Evolutionary conservation across 64 coral and sea anemone species (phyloP).

Genomic region (Porites australiensis): DNA sequence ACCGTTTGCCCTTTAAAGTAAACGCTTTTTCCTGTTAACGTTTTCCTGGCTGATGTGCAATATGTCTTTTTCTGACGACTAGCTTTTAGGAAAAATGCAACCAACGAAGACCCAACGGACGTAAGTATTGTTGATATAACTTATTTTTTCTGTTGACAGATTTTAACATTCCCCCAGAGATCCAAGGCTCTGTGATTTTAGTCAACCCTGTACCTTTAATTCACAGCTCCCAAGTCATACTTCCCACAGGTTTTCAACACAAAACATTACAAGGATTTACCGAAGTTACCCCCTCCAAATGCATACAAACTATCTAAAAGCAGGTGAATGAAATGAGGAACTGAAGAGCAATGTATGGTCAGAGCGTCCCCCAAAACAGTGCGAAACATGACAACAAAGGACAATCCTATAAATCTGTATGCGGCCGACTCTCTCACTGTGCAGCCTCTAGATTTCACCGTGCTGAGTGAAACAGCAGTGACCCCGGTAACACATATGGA

Average conservation of each 20-base stretch:
- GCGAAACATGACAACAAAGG: slow-evolving; percentile 25
- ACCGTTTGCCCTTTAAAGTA: no score
- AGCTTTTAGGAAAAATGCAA: no score
- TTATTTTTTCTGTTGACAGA: no score
- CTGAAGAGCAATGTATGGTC: slow-evolving; percentile 27
- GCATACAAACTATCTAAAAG: not conserved
- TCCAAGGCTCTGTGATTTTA: no score
- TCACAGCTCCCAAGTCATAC: slow-evolving; percentile 12
- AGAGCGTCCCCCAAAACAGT: slow-evolving; percentile 33
- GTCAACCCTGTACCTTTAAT: no score
- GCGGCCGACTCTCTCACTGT: not conserved
- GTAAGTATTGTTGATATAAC: no score
- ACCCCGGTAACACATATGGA: no score
- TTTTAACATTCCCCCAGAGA: no score
- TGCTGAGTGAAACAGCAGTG: not conserved
- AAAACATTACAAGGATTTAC: slow-evolving; percentile 59
- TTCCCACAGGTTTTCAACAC: not conserved
- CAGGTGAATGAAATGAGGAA: slow-evolving; percentile 9
- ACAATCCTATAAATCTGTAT: slow-evolving; percentile 16
- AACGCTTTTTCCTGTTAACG: no score
- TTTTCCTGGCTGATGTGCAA: no score
- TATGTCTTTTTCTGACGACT: no score
- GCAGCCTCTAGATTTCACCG: not conserved
- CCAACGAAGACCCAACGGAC: no score
- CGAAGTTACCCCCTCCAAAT: slow-evolving; percentile 50